A percentile compares a stretch with the other conserved stretches of the same genome.
phyloP scores from a whole-genome alignment of 1,140 invertebrate genomes.

The Onthophagus taurus region DNA sequence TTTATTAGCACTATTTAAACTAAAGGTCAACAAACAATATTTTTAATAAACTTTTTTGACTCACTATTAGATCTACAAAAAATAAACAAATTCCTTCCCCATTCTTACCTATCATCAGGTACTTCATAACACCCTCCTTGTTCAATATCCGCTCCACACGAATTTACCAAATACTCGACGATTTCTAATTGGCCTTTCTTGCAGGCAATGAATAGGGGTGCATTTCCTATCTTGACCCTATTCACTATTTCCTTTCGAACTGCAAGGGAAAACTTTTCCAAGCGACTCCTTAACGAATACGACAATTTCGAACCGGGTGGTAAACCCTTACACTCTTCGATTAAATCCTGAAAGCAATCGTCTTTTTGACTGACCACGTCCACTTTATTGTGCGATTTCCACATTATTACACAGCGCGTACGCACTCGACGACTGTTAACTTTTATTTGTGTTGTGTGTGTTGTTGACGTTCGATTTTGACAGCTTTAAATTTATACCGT shows the following conservation, averaged over 20 bases:
- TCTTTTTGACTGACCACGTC: conserved; percentile 46
- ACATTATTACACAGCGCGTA: too few species aligned
- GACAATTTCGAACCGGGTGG: conserved; percentile 60
- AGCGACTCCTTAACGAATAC: conserved; percentile 48
- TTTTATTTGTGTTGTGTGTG: too few species aligned
- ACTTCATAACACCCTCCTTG: conserved; percentile 71
- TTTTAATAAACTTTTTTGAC: not conserved
- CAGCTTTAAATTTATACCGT: too few species aligned
- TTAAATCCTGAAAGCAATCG: conserved; percentile 53
- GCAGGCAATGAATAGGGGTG: conserved; percentile 79
- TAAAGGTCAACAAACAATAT: too few species aligned
- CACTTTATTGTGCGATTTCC: conserved; percentile 31
- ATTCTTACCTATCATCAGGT: conserved; percentile 46
- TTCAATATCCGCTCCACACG: conserved; percentile 76
- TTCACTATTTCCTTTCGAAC: conserved; percentile 54
- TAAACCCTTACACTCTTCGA: conserved; percentile 56
- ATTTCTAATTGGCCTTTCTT: conserved; percentile 78
- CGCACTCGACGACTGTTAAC: too few species aligned
- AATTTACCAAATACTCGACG: conserved; percentile 76
- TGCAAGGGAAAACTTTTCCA: conserved; percentile 51
- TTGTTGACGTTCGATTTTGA: too few species aligned
- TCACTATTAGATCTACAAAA: too few species aligned
- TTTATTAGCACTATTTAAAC: too few species aligned
- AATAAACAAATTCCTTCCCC: too few species aligned
- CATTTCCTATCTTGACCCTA: conserved; percentile 62